Percentiles rank a stretch among this genome's conserved stretches.
Conservation (phyloP, 2,888 invertebrate species). For the Tyria jacobaeae region DNA sequence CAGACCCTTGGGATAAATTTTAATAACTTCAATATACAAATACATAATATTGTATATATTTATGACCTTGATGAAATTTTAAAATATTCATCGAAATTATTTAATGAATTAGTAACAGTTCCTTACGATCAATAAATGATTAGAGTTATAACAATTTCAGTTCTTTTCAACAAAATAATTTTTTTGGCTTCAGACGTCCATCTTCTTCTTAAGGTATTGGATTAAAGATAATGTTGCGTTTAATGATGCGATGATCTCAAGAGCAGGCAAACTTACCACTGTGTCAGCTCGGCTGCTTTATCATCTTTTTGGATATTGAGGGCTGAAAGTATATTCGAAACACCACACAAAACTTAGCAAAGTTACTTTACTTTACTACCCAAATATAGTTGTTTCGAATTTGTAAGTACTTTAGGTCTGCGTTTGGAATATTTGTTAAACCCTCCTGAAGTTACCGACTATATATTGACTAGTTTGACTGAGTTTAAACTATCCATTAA, state of each 20-base stretch:
- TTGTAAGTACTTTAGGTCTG: neutral
- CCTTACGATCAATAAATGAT: too few relatives aligned
- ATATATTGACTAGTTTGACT: neutral
- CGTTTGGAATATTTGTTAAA: neutral
- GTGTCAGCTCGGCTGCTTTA: neutral
- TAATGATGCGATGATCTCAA: neutral
- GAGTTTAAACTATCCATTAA: too few relatives aligned
- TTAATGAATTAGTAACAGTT: too few relatives aligned
- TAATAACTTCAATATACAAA: too few relatives aligned
- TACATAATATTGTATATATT: too few relatives aligned
- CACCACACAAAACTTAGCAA: neutral
- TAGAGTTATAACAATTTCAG: too few relatives aligned
- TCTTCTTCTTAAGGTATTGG: neutral
- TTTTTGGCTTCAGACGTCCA: too few relatives aligned
- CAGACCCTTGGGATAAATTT: too few relatives aligned
- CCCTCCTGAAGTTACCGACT: neutral
- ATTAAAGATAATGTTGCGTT: neutral
- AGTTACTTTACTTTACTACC: neutral
- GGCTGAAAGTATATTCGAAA: neutral
- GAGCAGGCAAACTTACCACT: too few relatives aligned
- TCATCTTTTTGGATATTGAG: neutral
- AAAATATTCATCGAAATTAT: too few relatives aligned
- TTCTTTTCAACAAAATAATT: too few relatives aligned
- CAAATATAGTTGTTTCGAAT: constrained; percentile 1
- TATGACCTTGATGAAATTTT: too few relatives aligned